Evolutionary conservation across 1,140 invertebrate species (phyloP), one percentile per base, ranked within the genome.

Genomic region (Nilaparvata lugens): DNA sequence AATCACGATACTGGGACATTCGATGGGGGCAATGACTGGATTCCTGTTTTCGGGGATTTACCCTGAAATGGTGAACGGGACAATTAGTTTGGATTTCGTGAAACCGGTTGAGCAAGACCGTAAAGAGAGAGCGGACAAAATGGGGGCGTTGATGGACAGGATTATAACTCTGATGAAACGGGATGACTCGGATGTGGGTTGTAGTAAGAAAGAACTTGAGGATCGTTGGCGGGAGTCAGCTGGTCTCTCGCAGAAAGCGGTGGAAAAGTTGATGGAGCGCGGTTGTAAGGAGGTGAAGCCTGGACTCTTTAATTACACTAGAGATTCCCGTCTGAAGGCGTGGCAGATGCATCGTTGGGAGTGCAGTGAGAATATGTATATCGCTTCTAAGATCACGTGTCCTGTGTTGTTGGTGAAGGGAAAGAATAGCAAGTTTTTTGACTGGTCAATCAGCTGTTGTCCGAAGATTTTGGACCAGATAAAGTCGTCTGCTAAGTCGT

Each of bases 41-140:
- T 91, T 91, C 68, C 76, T 92, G 70, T 92, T 89, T 70, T 85
- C 88, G 0, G 81, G 86, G 0, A 76, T 83, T 0, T 92, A 78
- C 68, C 89, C 89, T 1, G 78, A 87, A 45, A 85, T 89, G 55
- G 82, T 89, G 4, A 38, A 53, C 24, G 43, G 53, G 54, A 61
- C 62, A 40, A 53, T 63, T 55, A 59, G 52, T 53, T 43, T 64
- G 16, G 64, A 65, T 62, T 68, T 66, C 7, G 6, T 64, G 23
- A 56, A 63, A 31, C 79, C 83, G 68, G 70, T 90, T 11, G 89
- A 88, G 66, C 87, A 90, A 71, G 75, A 72, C 1, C 73, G 87
- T 53, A 75, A 77, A 0, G 69, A 48, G 18, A 18, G 45, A 6
- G 45, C 45, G 7, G 45, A 48, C 16, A 23, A 48, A 19, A 48